Evolutionary conservation across 2,888 invertebrate species (phyloP).

Genomic region (Magallana nippona): DNA sequence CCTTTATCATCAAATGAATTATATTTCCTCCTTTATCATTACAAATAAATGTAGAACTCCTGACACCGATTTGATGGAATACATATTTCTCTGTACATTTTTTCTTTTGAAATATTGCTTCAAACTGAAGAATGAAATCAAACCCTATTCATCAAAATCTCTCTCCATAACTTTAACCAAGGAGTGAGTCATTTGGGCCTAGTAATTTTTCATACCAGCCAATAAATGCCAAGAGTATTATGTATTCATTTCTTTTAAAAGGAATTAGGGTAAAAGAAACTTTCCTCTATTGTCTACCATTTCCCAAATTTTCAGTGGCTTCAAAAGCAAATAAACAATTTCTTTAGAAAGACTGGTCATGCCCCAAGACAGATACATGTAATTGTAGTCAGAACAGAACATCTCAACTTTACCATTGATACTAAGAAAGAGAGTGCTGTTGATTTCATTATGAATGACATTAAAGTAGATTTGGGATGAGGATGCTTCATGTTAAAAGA

Average conservation of each 20-base stretch:
- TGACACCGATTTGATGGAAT: conserved; percentile 11
- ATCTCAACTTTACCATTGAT: no score
- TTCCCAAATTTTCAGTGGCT: not conserved
- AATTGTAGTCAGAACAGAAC: no score
- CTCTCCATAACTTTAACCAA: conserved; percentile 1
- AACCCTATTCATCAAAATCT: conserved; percentile 1
- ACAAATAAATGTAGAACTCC: not conserved
- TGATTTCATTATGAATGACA: no score
- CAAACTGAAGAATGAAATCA: conserved; percentile 11
- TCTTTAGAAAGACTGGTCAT: not conserved
- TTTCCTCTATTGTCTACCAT: not conserved
- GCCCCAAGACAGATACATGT: no score
- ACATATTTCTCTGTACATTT: not conserved
- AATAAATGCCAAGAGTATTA: conserved; percentile 31
- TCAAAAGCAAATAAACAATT: conserved; percentile 27
- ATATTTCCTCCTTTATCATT: not conserved
- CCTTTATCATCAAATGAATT: not conserved
- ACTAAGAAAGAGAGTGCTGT: no score
- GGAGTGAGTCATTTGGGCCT: conserved; percentile 10
- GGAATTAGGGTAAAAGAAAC: conserved; percentile 21
- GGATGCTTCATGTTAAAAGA: no score
- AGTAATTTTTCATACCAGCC: conserved; percentile 10
- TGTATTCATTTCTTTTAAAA: conserved; percentile 31
- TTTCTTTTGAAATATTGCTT: conserved; percentile 2
- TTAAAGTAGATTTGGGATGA: no score